These are phyloP conservation scores for Dicerorhinus sumatrensis DNA, from an alignment of 2,113 vertebrate genomes.

Conservation along the genomic window DNA sequence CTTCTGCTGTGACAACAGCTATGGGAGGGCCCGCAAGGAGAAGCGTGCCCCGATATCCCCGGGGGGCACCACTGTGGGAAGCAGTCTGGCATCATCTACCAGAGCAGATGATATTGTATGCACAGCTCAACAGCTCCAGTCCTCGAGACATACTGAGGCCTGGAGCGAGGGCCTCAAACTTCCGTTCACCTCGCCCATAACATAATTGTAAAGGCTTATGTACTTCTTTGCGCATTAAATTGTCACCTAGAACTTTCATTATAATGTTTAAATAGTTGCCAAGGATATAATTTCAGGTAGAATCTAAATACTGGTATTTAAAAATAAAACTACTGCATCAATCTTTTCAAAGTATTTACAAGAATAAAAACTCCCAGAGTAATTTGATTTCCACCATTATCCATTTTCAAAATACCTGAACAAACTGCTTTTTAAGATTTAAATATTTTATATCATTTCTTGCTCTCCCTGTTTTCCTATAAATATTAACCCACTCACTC, in stretches of 20 bases:
- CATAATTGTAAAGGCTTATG: rapidly evolving
- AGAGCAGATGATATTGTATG: rapidly evolving
- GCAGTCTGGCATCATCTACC: rapidly evolving
- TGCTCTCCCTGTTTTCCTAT: neutral
- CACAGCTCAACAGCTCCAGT: rapidly evolving
- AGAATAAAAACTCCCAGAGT: neutral
- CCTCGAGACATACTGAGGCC: rapidly evolving
- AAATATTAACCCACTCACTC: neutral
- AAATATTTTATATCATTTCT: neutral
- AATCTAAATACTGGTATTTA: neutral
- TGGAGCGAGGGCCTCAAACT: neutral
- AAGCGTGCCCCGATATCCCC: too few relatives aligned
- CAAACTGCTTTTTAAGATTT: too few relatives aligned
- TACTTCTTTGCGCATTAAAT: neutral
- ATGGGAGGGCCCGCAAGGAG: too few relatives aligned
- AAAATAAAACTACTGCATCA: neutral
- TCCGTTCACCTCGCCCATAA: too few relatives aligned
- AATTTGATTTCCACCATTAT: neutral
- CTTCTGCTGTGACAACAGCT: neutral
- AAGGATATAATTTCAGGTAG: neutral
- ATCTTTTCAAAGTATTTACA: neutral
- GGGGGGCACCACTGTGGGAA: neutral
- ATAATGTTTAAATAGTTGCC: neutral
- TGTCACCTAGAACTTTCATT: neutral
- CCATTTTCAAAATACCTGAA: neutral